Evolutionary conservation across 2,888 invertebrate genomes (phyloP).

Genomic region (Drosophila nr. medialis): DNA sequence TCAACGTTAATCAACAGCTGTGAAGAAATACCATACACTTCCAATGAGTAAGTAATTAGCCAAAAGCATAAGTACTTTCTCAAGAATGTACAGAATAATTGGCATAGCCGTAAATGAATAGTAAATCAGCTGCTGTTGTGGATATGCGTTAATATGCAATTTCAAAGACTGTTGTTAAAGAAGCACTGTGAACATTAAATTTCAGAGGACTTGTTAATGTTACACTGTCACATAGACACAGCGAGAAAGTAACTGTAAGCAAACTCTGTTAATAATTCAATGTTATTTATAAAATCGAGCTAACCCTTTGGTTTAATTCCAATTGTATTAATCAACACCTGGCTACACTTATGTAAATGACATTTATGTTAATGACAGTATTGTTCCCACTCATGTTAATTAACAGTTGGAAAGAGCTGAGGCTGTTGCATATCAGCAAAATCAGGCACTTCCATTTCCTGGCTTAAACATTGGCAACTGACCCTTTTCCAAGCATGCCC

Average conservation of each 20-base stretch:
- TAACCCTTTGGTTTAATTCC: neutral
- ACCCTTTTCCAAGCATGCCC: neutral
- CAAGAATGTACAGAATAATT: too few relatives aligned
- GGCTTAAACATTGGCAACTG: neutral
- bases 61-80: neutral
- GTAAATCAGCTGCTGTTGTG: neutral
- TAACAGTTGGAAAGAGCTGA: neutral
- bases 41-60: neutral
- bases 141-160: neutral
- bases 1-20: constrained; percentile 1
- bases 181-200: neutral
- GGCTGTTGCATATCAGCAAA: neutral
- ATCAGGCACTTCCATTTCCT: neutral
- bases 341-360: neutral
- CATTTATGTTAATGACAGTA: neutral
- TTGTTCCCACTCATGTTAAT: neutral
- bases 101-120: neutral
- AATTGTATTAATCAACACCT: neutral
- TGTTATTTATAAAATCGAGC: neutral
- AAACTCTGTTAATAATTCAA: neutral
- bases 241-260: neutral
- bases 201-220: neutral
- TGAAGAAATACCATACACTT: neutral
- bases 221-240: neutral
- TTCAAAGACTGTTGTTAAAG: neutral